Percentiles rank a stretch among this genome's conserved stretches.
Conservation (phyloP, 2,797 vertebrate species). For the Syngnathus rostellatus region DNA sequence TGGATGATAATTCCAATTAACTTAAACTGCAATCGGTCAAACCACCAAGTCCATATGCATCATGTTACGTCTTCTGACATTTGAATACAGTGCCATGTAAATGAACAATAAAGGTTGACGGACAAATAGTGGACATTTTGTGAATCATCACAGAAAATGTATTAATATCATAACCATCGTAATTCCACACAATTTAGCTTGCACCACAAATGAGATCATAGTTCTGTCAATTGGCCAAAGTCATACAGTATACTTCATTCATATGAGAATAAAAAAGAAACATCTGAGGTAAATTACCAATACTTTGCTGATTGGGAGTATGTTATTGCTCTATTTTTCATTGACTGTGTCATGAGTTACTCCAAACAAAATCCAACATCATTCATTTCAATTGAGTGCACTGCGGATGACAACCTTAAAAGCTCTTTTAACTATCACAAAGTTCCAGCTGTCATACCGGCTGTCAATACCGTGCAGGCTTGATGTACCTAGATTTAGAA, state of each 20-base stretch:
- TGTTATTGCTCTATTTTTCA: not conserved
- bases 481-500: not conserved
- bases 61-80: not conserved
- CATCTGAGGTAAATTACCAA: not conserved
- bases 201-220: not conserved
- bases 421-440: not conserved
- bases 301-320: not conserved
- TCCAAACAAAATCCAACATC: not conserved
- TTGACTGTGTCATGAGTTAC: not conserved
- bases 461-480: not conserved
- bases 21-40: not conserved
- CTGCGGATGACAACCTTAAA: not conserved
- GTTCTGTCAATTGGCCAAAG: not conserved
- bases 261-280: not conserved
- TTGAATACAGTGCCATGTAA: no score
- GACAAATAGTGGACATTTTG: no score
- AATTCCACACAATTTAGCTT: not conserved
- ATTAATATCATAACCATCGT: not conserved
- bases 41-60: not conserved
- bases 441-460: not conserved
- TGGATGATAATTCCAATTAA: not conserved
- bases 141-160: no score
- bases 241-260: not conserved
- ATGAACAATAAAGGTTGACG: no score
- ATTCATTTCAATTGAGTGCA: not conserved